Evolutionary conservation across 1,140 invertebrate genomes (phyloP).

Genomic region (Drosophila nebulosa): DNA sequence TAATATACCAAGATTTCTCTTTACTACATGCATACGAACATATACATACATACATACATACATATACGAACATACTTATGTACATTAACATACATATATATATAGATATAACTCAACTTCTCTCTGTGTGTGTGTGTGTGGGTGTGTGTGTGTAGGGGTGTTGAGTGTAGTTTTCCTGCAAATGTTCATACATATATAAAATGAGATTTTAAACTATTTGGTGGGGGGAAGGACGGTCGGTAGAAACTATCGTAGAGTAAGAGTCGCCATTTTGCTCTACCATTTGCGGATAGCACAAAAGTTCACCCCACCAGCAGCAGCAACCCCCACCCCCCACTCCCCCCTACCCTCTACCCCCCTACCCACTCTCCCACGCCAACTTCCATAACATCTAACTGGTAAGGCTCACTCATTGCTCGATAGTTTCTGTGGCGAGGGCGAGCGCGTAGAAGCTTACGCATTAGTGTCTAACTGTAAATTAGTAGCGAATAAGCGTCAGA

Average conservation of each 20-base stretch:
- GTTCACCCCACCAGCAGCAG: slow-evolving; percentile 43
- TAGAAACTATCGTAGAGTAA: slow-evolving; percentile 56
- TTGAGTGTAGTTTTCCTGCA: slow-evolving; percentile 36
- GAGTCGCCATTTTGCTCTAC: slow-evolving; percentile 19
- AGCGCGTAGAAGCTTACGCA: neutral
- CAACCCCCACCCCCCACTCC: neutral
- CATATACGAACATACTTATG: neutral
- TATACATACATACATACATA: neutral
- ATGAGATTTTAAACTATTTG: slow-evolving; percentile 74
- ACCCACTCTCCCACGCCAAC: neutral
- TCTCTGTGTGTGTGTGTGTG: neutral
- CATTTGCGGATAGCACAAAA: slow-evolving; percentile 40
- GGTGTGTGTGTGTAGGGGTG: slow-evolving; percentile 7
- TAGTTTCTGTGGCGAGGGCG: slow-evolving; percentile 23
- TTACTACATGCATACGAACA: neutral
- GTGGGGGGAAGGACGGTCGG: neutral
- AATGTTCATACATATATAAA: slow-evolving; percentile 41
- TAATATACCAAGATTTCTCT: slow-evolving; percentile 56
- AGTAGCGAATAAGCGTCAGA: slow-evolving; percentile 13
- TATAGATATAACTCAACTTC: slow-evolving; percentile 16
- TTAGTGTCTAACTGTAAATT: slow-evolving; percentile 31
- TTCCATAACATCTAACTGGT: slow-evolving; percentile 6
- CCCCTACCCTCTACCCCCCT: neutral
- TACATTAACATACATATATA: slow-evolving; percentile 5
- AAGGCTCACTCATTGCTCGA: slow-evolving; percentile 7